Evolutionary conservation across 2,888 invertebrate genomes (phyloP), one percentile per base, ranked within the genome.

Genomic region (Adela reaumurella): DNA sequence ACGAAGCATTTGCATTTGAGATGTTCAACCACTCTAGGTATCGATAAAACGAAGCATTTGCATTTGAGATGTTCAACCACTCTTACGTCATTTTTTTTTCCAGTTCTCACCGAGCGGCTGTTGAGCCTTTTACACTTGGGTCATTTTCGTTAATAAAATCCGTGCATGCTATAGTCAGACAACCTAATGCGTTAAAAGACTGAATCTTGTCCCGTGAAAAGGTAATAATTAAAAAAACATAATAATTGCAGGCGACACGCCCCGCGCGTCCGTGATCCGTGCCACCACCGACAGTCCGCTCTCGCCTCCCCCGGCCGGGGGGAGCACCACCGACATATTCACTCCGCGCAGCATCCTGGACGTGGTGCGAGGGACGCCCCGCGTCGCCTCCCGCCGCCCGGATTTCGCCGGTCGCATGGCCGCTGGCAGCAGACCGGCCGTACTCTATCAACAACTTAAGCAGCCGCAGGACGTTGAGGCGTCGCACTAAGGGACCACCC

Each of bases 271-370:
- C 45, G 77, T 79, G 29, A 80, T 78, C 52, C 63, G 92, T 46
- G 89, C 92, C 1, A 91, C 90, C 0, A 91, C 92, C 0, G 93
- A 93, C 65, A 92, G 92, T 0, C 92, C 92, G 0, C 84, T 92
- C 67, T 93, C 93, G 0, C 92, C 92, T 0, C 89, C 89, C 1
- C 85, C 88, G 0, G 67, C 80, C 0, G 63, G 77, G 58, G 20
- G 16, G 51, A 55, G 41, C 56, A 64, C 17, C 51, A 50, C 10
- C 29, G 49, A n/a, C 46, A 18, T 43, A 53, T 11, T 49, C 56
- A 68, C 76, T 14, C 70, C 78, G 6, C 55, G 84, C 50, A 80
- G 81, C 14, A 71, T 81, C 5, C 67, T 84, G 4, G 84, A 84
- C 53, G 78, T 83, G 0, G 58, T 84, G 2, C 64, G 79, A 2